Evolutionary conservation across 2,113 vertebrate genomes (phyloP).

Genomic region (Machaerirhynchus nigripectus): DNA sequence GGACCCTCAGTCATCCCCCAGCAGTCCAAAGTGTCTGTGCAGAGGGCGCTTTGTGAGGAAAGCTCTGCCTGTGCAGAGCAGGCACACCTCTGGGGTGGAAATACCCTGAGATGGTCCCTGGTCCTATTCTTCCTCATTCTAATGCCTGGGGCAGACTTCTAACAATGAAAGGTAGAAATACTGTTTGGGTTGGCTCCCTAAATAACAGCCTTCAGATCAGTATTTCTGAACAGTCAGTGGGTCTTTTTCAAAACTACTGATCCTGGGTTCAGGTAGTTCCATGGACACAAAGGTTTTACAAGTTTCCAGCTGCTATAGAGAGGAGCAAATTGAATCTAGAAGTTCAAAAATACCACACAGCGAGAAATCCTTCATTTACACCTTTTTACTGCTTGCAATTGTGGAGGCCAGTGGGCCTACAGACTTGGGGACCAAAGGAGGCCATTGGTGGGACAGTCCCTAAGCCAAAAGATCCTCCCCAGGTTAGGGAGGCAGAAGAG

Average conservation of each 20-base stretch:
- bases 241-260: neutral
- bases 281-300: neutral
- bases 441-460: too few species aligned
- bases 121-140: neutral
- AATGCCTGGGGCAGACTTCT: neutral
- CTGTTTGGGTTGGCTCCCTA: neutral
- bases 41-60: rapidly evolving
- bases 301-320: neutral
- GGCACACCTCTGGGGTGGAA: rapidly evolving
- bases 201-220: neutral
- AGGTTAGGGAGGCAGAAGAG: too few species aligned
- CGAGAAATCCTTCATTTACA: neutral
- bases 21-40: rapidly evolving
- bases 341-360: neutral
- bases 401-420: too few species aligned
- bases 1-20: too few species aligned
- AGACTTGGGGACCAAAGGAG: too few species aligned
- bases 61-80: too few species aligned
- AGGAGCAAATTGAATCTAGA: neutral
- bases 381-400: neutral
- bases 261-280: neutral
- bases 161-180: neutral
- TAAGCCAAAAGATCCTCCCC: too few species aligned
- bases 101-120: neutral
- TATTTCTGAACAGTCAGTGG: neutral